Conservation (phyloP, 2,113 vertebrate species). For the Carettochelys insculpta region DNA sequence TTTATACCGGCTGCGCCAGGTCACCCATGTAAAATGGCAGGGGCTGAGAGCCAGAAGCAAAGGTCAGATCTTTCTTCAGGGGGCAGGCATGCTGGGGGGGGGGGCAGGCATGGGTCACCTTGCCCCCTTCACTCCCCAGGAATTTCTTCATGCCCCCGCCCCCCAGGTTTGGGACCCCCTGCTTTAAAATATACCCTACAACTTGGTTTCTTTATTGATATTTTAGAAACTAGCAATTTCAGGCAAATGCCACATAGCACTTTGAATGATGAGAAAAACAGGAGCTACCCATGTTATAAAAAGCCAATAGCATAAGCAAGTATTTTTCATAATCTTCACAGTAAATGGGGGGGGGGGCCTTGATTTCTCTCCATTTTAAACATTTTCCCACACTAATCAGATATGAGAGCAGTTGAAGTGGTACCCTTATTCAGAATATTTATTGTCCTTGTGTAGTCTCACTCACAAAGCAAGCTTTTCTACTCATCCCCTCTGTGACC, state of each 20-base stretch:
- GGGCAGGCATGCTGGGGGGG: too few species aligned
- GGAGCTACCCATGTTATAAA: not conserved
- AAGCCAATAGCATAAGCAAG: not conserved
- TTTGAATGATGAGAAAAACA: too few species aligned
- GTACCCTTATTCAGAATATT: not conserved
- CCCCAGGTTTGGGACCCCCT: too few species aligned
- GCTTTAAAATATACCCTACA: not conserved
- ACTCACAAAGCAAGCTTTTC: not conserved
- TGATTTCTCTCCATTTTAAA: not conserved
- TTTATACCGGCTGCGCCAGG: too few species aligned
- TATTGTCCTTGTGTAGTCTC: not conserved
- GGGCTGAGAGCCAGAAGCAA: too few species aligned
- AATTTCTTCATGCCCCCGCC: too few species aligned
- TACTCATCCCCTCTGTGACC: not conserved
- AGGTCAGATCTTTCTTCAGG: too few species aligned
- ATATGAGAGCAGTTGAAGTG: not conserved
- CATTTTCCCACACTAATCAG: not conserved
- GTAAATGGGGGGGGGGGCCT: not conserved
- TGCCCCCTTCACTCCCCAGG: too few species aligned
- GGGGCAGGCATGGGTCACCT: too few species aligned
- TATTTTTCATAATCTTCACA: not conserved
- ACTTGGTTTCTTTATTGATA: not conserved
- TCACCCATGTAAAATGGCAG: too few species aligned
- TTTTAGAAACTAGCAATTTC: not conserved
- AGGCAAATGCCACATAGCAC: too few species aligned